Percentiles rank a stretch among this genome's conserved stretches.
Evolutionary conservation across 2,113 vertebrate genomes (phyloP).

Genomic region (Heterochromis multidens): DNA sequence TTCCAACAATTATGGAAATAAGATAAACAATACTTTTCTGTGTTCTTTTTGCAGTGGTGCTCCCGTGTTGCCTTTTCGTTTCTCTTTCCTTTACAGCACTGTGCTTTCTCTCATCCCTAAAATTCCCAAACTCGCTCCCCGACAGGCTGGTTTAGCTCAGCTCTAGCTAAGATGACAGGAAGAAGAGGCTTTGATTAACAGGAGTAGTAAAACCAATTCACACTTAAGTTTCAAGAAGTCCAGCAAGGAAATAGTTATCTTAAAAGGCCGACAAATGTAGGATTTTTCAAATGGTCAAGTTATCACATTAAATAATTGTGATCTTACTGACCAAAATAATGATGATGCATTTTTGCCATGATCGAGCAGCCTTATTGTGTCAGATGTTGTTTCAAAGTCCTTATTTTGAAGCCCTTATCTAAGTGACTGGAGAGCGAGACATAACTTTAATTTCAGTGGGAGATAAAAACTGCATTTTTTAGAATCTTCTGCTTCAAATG

Average conservation of each 20-base stretch:
- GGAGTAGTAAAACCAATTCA: not conserved
- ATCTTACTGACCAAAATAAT: not conserved
- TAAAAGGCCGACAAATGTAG: not conserved
- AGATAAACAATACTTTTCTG: no score
- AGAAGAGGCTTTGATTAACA: not conserved
- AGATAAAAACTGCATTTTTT: no score
- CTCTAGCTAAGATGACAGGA: not conserved
- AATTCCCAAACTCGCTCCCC: not conserved
- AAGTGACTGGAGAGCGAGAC: no score
- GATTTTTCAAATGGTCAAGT: not conserved
- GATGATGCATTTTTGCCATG: no score
- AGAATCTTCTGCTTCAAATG: no score
- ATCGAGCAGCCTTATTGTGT: no score
- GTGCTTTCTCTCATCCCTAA: not conserved
- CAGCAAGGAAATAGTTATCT: not conserved
- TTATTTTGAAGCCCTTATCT: no score
- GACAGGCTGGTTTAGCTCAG: not conserved
- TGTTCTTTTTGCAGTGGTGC: no score
- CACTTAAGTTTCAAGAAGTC: not conserved
- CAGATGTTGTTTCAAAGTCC: no score
- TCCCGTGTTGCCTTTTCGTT: not conserved
- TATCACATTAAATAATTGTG: not conserved
- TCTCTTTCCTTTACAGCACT: not conserved
- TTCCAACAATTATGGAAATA: no score
- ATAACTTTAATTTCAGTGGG: no score